Evolutionary conservation across 2,113 vertebrate species (phyloP), one percentile per base, ranked within the genome.

Genomic region (Eulemur macaco): DNA sequence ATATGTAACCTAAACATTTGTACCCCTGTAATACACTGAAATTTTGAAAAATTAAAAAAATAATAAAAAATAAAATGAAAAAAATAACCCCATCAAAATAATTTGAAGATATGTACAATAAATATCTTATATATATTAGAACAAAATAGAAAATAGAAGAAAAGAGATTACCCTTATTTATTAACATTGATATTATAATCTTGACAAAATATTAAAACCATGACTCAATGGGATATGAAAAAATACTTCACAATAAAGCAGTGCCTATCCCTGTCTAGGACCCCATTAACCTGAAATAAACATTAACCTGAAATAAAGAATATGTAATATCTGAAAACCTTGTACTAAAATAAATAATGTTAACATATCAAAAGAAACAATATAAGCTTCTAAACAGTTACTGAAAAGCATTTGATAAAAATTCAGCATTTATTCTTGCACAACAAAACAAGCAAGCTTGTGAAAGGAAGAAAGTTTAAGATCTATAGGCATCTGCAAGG

Each of bases 391-490:
- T 64, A 37, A 82, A 21, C 8, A 92, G 17, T 50, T 56, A 11
- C 31, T 71, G 5, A 63, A 60, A 82, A 84, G 1, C 8, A n/a
- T 20, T 66, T 68, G 37, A 76, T 37, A 45, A 94, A 95, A 94
- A 87, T 52, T 31, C 0, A 68, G 0, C 6, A 45, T 63, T 82
- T 60, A 54, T 69, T 95, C 18, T 86, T 86, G 10, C 11, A 64
- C 54, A 81, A 89, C n/a, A 27, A 89, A 47, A 31, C n/a, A 93
- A 71, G 18, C 23, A 66, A 80, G 7, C 15, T 71, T 66, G 7
- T 73, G 34, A 88, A 76, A 12, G 50, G 34, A 91, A 69, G 17
- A 85, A 95, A 13, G 5, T 69, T 64, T 31, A 27, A 80, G 91
- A 95, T 80, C 14, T 52, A 42, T 10, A 74, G 27, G 8, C 3